Evolutionary conservation across 2,113 vertebrate genomes (phyloP), one percentile per base, ranked within the genome.

Genomic region (Sardina pilchardus): DNA sequence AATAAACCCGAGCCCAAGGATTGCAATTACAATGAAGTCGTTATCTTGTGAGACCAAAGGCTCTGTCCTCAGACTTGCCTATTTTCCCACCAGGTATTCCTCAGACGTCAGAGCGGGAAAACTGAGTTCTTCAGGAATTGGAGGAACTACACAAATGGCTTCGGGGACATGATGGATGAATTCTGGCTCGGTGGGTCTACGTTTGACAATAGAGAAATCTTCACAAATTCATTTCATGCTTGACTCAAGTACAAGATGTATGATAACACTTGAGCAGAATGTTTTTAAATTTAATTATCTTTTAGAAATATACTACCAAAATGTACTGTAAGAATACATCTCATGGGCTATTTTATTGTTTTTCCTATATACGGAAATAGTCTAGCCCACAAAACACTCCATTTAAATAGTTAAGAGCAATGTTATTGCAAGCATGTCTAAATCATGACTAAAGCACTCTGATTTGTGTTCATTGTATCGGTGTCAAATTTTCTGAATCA

Each of bases 121-220:
- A 91, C 97, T 63, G 95, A 99, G 42, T 99, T 99, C 95, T 97
- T 96, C 88, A 95, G 88, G 91, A 97, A 98, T 93, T 99, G 98
- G 98, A 99, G 95, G 89, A 95, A 95, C 85, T 99, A 99, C 0
- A 92, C 95, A 0, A 89, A 91, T 89, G 98, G 98, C 1, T 99
- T 99, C 85, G 98, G 98, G 7, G 95, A 98, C 92, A 93, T 92
- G 89, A 93, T 90, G 1, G 95, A 97, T 88, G 98, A 99, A 94
- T 99, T 99, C 94, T 99, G 98, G 97, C 93, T 99, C 43, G 98
- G 98, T 98, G 91, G 89, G 92, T 88, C 42, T 30, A 0, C 43
- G 83, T 19, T 78, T 78, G 71, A 78, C 71, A 78, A 71, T 71
- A 34, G 63, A 30, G 26, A 39, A 78, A 36, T 14, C 8, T 67